These are phyloP conservation scores for Heliornis fulica DNA, from an alignment of 2,113 vertebrate genomes.

Conservation along the genomic window DNA sequence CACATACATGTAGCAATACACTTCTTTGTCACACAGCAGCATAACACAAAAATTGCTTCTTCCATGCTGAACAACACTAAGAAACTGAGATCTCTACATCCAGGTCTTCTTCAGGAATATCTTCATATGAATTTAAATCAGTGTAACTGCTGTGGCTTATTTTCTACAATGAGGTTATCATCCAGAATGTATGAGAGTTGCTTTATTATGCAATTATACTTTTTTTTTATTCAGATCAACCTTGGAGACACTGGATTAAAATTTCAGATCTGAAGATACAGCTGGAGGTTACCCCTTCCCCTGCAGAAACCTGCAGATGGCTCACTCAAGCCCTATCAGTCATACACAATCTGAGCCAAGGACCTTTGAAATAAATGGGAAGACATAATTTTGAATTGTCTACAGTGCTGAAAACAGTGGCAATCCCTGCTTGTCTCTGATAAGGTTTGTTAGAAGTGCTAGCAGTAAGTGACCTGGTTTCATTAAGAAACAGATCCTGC, in stretches of 20 bases:
- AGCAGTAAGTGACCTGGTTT: neutral
- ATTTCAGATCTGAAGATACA: neutral
- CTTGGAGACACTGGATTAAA: neutral
- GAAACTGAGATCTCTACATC: neutral
- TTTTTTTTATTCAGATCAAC: neutral
- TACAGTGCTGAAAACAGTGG: neutral
- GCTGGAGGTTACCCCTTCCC: neutral
- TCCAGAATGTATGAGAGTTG: neutral
- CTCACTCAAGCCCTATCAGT: neutral
- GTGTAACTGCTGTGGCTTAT: neutral
- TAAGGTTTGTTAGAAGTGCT: neutral
- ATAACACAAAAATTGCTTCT: neutral
- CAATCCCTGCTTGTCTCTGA: neutral
- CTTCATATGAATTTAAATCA: neutral
- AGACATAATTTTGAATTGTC: neutral
- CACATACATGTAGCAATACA: fast-evolving
- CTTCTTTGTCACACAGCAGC: neutral
- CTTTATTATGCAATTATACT: neutral
- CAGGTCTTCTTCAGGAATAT: neutral
- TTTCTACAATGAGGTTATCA: neutral
- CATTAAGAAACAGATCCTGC: neutral
- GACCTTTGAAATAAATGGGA: neutral
- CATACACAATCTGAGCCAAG: neutral
- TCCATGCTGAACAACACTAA: neutral
- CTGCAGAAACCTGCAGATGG: neutral